Evolutionary conservation across 2,113 vertebrate genomes (phyloP).

Genomic region (Oreochromis tanganicae): DNA sequence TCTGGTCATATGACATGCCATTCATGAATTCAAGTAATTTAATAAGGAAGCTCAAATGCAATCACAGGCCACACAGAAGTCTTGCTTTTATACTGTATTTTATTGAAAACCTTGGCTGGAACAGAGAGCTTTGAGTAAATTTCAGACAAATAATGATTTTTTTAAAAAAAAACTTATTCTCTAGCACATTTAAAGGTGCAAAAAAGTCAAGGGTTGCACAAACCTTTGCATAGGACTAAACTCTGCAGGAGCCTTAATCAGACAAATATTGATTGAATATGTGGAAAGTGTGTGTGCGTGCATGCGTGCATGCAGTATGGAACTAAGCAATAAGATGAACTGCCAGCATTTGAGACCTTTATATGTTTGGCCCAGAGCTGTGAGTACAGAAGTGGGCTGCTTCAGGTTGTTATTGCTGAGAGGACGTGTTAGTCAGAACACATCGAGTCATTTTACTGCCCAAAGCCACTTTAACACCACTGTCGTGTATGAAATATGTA

Average conservation of each 20-base stretch:
- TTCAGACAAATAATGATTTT: conserved; percentile 10
- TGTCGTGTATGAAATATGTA: conserved; percentile 25
- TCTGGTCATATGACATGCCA: neutral
- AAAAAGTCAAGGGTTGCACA: conserved; percentile 27
- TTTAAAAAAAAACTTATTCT: neutral
- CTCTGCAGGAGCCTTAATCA: conserved; percentile 24
- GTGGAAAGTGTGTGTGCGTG: neutral
- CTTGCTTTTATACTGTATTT: conserved; percentile 8
- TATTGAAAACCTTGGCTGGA: conserved; percentile 39
- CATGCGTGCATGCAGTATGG: neutral
- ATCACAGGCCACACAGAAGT: neutral
- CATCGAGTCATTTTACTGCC: neutral
- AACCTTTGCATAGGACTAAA: conserved; percentile 60
- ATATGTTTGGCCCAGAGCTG: neutral
- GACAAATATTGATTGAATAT: neutral
- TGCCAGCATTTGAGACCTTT: conserved; percentile 11
- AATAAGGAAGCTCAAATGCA: neutral
- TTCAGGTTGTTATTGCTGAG: conserved; percentile 57
- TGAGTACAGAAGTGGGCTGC: neutral
- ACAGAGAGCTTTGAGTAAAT: conserved; percentile 17
- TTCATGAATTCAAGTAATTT: neutral
- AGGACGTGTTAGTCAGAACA: neutral
- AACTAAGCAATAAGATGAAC: neutral
- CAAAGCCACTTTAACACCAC: neutral
- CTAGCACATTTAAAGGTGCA: conserved; percentile 42